Conservation (phyloP, 2,113 vertebrate genomes). For the Chamaea fasciata region DNA sequence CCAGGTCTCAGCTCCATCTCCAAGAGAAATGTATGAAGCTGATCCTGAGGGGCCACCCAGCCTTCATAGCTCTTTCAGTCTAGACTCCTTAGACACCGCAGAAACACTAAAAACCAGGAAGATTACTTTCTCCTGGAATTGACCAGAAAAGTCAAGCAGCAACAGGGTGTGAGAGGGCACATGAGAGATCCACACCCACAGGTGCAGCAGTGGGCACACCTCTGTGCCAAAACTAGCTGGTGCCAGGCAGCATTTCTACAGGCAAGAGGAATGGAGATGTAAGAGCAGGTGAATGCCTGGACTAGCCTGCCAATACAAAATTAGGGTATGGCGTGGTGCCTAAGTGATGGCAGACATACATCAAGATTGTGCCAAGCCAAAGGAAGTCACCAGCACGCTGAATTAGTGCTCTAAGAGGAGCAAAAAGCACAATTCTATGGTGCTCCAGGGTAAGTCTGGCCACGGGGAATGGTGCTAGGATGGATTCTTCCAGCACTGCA, state of each 20-base stretch:
- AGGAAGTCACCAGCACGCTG: not conserved
- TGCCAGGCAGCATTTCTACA: not conserved
- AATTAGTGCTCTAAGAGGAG: not conserved
- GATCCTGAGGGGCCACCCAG: not conserved
- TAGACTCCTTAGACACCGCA: not conserved
- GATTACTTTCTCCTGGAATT: not conserved
- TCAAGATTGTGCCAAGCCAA: not conserved
- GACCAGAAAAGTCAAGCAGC: not conserved
- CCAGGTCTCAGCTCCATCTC: not conserved
- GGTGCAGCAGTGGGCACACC: not conserved
- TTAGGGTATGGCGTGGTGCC: not conserved
- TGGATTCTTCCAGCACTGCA: not conserved
- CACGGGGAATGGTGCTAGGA: accelerated
- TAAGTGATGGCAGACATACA: not conserved
- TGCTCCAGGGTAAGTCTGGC: not conserved
- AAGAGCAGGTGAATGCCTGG: not conserved
- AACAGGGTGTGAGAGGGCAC: not conserved
- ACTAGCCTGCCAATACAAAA: not conserved
- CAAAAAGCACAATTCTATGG: accelerated
- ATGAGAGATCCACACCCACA: not conserved
- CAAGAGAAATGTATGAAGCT: not conserved
- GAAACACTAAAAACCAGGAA: not conserved
- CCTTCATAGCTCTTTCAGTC: not conserved
- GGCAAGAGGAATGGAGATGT: not conserved
- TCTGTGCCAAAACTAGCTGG: not conserved